Base-by-base conservation (phyloP, 2,797 vertebrate species). In the Craterocephalus amniculus region DNA sequence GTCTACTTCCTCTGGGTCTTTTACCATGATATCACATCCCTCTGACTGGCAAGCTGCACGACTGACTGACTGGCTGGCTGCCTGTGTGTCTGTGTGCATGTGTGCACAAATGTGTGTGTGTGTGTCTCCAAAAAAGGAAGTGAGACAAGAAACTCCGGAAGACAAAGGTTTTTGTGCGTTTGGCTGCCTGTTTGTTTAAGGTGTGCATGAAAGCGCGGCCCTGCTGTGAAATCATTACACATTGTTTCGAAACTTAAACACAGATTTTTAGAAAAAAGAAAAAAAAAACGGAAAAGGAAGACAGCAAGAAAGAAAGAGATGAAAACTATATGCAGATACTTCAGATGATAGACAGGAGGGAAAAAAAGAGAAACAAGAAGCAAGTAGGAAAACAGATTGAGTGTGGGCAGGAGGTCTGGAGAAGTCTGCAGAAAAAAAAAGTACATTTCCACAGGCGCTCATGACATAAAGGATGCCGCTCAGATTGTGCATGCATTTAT, bases 1-100 rank as follows among this genome's bases (percentile, higher is more conserved):
- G 88, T 88, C 79, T 78, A 56, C 83, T 84, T 90, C 88, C 86
- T 81, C 64, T 74, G 74, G 70, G 77, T 74, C 70, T 72, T 83
- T 66, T 57, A 69, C 83, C 27, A 71, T 85, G 84, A 81, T 72
- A 80, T 88, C 80, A 81, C 83, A 83, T 77, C 80, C 70, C 38
- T 68, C 52, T 61, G 58, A 51, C 74, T 79, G 71, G 13, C 69
- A 74, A 70, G 38, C 38, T 78, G 78, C 67, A 52, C 6, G 55
- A 64, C 57, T 66, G 35, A 56, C 45, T 55, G 62, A 26, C 77
- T 59, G 35, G 58, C 54, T 55, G 62, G 31, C 77, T 63, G 56
- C 31, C 40, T 49, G 45, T 49, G 12, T 59, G 3, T 31, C 31
- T 5, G 60, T 1, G 1, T 24, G 22, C 18, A 11, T 32, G 27